A percentile compares a stretch with the other conserved stretches of the same genome.
phyloP scores from a whole-genome alignment of 1,140 invertebrate genomes.

The Liolophura sinensis region DNA sequence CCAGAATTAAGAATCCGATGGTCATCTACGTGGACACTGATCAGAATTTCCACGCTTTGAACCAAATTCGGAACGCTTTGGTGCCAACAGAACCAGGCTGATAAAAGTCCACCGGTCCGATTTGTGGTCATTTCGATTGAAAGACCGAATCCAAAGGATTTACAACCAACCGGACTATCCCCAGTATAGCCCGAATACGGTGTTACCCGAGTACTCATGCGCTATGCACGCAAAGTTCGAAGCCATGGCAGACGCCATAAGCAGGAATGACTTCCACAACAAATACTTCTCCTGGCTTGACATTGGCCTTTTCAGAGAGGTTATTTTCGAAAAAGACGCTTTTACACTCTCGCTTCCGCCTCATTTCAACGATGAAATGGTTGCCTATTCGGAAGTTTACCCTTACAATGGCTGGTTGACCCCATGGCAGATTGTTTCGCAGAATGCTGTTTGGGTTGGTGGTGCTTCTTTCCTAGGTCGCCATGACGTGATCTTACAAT shows the following conservation, averaged over 20 bases:
- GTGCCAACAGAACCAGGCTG: conserved; percentile 16
- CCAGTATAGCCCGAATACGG: conserved; percentile 29
- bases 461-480: conserved; percentile 33
- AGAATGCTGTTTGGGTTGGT: conserved; percentile 40
- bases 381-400: conserved; percentile 37
- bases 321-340: conserved; percentile 12
- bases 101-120: conserved; percentile 16
- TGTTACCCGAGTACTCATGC: conserved; percentile 29
- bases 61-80: conserved; percentile 8
- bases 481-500: no score
- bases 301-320: conserved; percentile 23
- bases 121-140: conserved; percentile 30
- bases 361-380: conserved; percentile 34
- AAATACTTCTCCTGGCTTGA: conserved; percentile 28
- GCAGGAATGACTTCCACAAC: conserved; percentile 20
- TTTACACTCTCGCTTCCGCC: conserved; percentile 38
- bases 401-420: conserved; percentile 19
- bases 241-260: conserved; percentile 7
- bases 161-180: conserved; percentile 26
- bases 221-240: conserved; percentile 32
- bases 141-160: conserved; percentile 25
- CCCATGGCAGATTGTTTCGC: conserved; percentile 24
- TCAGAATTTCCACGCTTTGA: conserved; percentile 14
- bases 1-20: conserved; percentile 20
- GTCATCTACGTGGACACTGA: conserved; percentile 33